These are phyloP conservation scores for Arrhamphus sclerolepis DNA, from an alignment of 2,797 vertebrate species.

Conservation along the genomic window DNA sequence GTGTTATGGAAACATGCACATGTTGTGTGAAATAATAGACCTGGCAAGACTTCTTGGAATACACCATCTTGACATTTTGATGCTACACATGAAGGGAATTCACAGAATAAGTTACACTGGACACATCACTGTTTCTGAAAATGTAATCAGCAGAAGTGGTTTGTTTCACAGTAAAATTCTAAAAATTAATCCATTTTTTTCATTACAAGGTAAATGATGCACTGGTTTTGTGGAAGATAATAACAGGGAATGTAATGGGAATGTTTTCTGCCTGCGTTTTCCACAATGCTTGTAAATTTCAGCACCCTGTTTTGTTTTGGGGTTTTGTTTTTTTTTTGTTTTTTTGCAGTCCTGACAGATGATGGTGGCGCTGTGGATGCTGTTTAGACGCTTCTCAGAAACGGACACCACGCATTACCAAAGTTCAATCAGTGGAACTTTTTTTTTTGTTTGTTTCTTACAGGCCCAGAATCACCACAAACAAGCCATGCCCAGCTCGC, in stretches of 20 bases:
- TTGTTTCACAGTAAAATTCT: background rate
- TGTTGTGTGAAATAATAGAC: conserved; percentile 71
- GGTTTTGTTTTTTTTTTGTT: background rate
- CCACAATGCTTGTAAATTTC: background rate
- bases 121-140: background rate
- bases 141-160: conserved; percentile 1
- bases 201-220: too few relatives aligned
- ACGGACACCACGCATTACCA: conserved; percentile 11
- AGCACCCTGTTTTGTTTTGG: background rate
- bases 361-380: background rate
- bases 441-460: conserved; percentile 1
- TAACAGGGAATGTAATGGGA: background rate
- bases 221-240: background rate
- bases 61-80: conserved; percentile 48
- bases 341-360: background rate
- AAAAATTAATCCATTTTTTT: too few relatives aligned
- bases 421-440: conserved; percentile 39
- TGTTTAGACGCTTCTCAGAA: conserved; percentile 42
- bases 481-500: conserved; percentile 48
- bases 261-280: background rate
- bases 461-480: conserved; percentile 47
- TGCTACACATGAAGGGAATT: conserved; percentile 34
- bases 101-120: conserved; percentile 35
- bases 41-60: conserved; percentile 66
- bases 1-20: conserved; percentile 75